Percentiles rank a stretch among this genome's conserved stretches.
Conservation (phyloP, 2,888 invertebrate species). For the Macaria liturata region DNA sequence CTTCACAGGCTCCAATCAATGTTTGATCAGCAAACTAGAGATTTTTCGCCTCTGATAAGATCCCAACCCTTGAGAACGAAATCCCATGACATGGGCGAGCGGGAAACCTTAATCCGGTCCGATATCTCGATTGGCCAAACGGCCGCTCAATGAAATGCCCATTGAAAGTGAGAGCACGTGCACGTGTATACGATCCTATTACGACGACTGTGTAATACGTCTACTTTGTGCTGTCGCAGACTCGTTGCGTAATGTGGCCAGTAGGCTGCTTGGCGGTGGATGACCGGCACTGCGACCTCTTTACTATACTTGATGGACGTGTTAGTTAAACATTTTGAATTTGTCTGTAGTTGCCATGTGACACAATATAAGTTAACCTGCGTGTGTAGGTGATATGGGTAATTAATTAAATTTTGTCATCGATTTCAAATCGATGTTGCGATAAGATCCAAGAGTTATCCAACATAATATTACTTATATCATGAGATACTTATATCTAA, state of each 20-base stretch:
- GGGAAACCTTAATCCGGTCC: conserved; percentile 5
- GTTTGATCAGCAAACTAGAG: too few relatives aligned
- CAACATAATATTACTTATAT: too few relatives aligned
- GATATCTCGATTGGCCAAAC: conserved; percentile 9
- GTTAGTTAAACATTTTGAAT: conserved; percentile 18
- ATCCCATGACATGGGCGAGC: conserved; percentile 2
- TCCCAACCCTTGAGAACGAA: conserved; percentile 3
- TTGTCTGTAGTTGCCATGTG: too few relatives aligned
- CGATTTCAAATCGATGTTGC: too few relatives aligned
- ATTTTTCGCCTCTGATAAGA: conserved; percentile 4
- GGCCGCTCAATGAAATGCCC: conserved; percentile 43
- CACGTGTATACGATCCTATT: conserved; percentile 13
- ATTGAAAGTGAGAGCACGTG: conserved; percentile 50
- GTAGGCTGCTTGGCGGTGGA: not conserved
- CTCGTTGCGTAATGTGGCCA: conserved; percentile 39
- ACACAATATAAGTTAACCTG: too few relatives aligned
- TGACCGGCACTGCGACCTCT: not conserved
- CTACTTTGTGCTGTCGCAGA: conserved; percentile 35
- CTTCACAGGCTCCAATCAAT: too few relatives aligned
- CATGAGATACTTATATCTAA: too few relatives aligned
- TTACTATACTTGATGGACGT: not conserved
- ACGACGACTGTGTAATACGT: conserved; percentile 24
- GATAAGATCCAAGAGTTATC: too few relatives aligned
- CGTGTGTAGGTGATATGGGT: too few relatives aligned
- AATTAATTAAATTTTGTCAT: too few relatives aligned